Percentiles rank a stretch among this genome's conserved stretches.
Conservation (phyloP, 1,140 invertebrate genomes). For the Polypedilum pembai region DNA sequence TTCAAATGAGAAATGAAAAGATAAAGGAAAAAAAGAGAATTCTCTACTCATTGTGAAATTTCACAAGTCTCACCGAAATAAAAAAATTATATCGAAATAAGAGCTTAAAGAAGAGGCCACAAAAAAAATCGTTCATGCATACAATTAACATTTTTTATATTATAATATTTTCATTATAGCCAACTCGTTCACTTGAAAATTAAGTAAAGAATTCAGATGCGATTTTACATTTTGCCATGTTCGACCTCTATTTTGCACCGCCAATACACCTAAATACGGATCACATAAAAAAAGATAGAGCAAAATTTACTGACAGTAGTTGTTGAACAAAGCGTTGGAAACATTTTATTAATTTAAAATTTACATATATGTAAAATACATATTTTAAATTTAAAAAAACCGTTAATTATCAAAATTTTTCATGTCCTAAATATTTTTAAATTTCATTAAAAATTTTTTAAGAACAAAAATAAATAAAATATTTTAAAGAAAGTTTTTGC, state of each 20-base stretch:
- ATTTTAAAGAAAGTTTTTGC: no score
- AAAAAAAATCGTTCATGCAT: conserved; percentile 9
- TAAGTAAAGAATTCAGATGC: background rate
- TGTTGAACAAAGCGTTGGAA: no score
- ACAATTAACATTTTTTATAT: conserved; percentile 4
- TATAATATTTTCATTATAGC: background rate
- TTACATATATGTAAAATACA: no score
- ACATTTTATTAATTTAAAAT: no score
- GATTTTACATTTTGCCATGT: background rate
- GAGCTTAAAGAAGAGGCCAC: conserved; percentile 1
- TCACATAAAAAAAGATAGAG: background rate
- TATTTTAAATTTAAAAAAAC: no score
- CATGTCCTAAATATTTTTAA: no score
- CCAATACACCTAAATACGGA: background rate
- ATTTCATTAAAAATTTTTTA: no score
- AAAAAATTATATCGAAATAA: background rate
- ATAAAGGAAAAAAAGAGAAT: background rate
- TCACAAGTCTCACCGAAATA: background rate
- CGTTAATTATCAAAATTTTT: no score
- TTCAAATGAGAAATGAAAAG: no score
- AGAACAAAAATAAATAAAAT: no score
- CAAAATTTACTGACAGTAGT: no score
- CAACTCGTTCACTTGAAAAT: no score
- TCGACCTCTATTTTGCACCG: conserved; percentile 10
- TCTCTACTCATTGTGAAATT: background rate